Evolutionary conservation across 2,888 invertebrate species (phyloP).

Genomic region (Dendrolimus houi): DNA sequence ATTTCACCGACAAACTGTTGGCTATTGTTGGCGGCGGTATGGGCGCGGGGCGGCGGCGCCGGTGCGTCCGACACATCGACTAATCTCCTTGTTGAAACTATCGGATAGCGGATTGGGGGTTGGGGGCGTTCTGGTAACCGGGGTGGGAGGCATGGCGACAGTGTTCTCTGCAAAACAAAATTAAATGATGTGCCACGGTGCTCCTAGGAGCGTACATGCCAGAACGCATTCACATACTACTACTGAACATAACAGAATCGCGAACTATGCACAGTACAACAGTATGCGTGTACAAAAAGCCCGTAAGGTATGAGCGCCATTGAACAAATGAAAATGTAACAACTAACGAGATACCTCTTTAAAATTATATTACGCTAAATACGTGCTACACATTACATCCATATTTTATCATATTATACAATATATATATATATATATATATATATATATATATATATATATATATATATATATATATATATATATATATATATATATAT

Average conservation of each 20-base stretch:
- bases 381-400: background rate
- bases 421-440: no score
- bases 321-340: background rate
- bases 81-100: constrained; percentile 61
- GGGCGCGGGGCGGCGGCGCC: constrained; percentile 52
- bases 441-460: no score
- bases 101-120: constrained; percentile 59
- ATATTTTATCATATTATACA: no score
- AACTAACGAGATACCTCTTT: background rate
- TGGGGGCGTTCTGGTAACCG: constrained; percentile 66
- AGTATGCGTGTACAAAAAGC: constrained; percentile 12
- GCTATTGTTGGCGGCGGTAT: constrained; percentile 34
- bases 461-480: no score
- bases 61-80: constrained; percentile 64
- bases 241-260: constrained; percentile 25
- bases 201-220: constrained; percentile 55
- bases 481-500: no score
- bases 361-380: background rate
- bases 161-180: constrained; percentile 71
- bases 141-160: constrained; percentile 62
- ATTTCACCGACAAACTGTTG: constrained; percentile 61
- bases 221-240: constrained; percentile 31
- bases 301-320: constrained; percentile 3
- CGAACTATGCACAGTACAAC: constrained; percentile 20
- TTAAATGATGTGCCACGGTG: constrained; percentile 63